phyloP scores from a whole-genome alignment of 2,888 invertebrate species.

The Nomada fucata region DNA sequence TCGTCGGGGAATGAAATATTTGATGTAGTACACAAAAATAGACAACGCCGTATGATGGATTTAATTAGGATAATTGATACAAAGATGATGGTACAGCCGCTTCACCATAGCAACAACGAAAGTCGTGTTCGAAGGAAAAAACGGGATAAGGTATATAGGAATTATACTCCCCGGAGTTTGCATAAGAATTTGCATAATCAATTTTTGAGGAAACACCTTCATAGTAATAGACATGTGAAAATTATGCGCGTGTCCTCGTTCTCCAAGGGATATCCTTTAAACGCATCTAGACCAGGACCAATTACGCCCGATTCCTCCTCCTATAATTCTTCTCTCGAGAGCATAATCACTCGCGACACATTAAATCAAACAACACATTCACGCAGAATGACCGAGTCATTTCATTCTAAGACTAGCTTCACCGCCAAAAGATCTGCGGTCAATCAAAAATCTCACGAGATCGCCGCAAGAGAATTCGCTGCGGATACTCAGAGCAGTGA shows the following conservation, averaged over 20 bases:
- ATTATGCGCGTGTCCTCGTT: constrained; percentile 30
- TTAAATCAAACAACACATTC: constrained; percentile 39
- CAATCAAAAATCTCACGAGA: constrained; percentile 3
- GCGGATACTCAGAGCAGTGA: constrained; percentile 49
- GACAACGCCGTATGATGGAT: constrained; percentile 75
- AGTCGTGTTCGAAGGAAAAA: constrained; percentile 63
- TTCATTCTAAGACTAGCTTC: constrained; percentile 22
- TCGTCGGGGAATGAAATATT: constrained; percentile 38
- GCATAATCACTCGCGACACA: constrained; percentile 44
- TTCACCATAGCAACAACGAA: constrained; percentile 49
- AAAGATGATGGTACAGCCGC: constrained; percentile 77
- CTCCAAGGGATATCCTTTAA: constrained; percentile 20
- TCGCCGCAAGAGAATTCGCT: constrained; percentile 42
- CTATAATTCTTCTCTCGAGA: constrained; percentile 60
- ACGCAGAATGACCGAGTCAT: constrained; percentile 34
- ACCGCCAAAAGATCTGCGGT: constrained; percentile 43
- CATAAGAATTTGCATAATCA: constrained; percentile 30
- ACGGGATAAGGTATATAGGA: constrained; percentile 49
- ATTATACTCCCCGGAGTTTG: constrained; percentile 9
- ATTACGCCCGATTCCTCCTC: constrained; percentile 49
- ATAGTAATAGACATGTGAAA: background rate
- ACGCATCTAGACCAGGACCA: constrained; percentile 19
- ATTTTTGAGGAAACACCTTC: constrained; percentile 19
- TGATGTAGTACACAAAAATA: constrained; percentile 34
- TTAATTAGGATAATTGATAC: constrained; percentile 80